phyloP scores from a whole-genome alignment of 1,140 invertebrate genomes.

The Chionoecetes opilio region DNA sequence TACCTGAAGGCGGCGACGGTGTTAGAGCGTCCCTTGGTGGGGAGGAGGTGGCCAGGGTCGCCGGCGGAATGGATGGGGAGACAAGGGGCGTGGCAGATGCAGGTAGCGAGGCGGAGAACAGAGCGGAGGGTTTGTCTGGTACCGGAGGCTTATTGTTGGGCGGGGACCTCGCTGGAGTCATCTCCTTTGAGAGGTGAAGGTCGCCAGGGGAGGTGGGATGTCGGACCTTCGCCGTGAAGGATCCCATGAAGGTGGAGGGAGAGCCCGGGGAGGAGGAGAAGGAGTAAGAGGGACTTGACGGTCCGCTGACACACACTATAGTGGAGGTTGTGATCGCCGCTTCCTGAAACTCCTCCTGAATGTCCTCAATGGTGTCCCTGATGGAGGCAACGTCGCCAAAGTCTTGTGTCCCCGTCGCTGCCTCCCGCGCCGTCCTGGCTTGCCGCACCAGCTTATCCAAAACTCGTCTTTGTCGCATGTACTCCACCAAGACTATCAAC shows the following conservation, averaged over 20 bases:
- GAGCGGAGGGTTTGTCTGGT: neutral
- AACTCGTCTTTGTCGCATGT: conserved; percentile 33
- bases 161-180: neutral
- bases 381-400: neutral
- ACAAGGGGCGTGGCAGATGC: neutral
- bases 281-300: neutral
- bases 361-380: neutral
- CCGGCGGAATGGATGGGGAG: neutral
- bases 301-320: neutral
- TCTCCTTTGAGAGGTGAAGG: neutral
- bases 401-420: neutral
- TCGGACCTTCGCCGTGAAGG: neutral
- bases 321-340: conserved; percentile 41
- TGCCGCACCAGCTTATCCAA: neutral
- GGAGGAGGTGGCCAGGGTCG: neutral
- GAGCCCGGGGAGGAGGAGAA: neutral
- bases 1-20: neutral
- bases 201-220: neutral
- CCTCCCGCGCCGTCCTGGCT: neutral
- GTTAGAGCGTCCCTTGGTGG: neutral
- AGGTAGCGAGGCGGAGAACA: neutral
- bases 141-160: neutral
- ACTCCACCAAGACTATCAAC: conserved; percentile 9
- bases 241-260: neutral
- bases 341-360: conserved; percentile 47